Base-by-base conservation (phyloP, 2,888 invertebrate genomes). In the Shargacucullia verbasci region DNA sequence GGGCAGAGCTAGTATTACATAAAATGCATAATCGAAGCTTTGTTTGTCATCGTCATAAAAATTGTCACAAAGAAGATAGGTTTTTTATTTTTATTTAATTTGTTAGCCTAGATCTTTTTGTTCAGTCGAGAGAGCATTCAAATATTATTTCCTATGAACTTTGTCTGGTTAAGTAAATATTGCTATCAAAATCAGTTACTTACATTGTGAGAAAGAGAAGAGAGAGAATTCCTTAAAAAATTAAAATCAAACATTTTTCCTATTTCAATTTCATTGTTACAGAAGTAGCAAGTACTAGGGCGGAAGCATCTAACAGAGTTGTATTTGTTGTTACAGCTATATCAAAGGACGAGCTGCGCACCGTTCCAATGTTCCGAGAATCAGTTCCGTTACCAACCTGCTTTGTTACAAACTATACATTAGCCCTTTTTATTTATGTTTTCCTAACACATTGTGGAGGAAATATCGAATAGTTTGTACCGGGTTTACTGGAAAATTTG, bases 301-400 rank as follows among this genome's bases (percentile, higher is more conserved):
- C 86, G 85, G 86, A 86, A 87, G 85, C 82, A 78, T 78, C 78
- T 73, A 65, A 77, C 78, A 59, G 78, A 73, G 74, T 63, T 77
- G 73, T 86, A 81, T 87, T 87, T 87, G 79, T 87, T 87, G 80
- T 84, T 86, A 63, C 79, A 82, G 72, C 70, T 57, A 83, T 85
- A 86, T 87, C 87, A 87, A 87, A 87, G 85, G 82, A 81, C 80
- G 77, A 70, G 52, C 63, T 72, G 67, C 60, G 68, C 70, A 59
- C 68, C 49, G 61, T 68, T 49, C 61, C 67, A 53, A 63, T 48
- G 72, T 85, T 85, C 84, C 73, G 65, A 78, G 84, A 82, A 83
- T 57, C 72, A 34, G 72, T 76, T 78, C 74, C 72, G 70, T 74
- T 76, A 68, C 71, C 60, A 67, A 68, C 64, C 54, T 67, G 74